Evolutionary conservation across 1,140 invertebrate genomes (phyloP).

Genomic region (Plutomurus gul): DNA sequence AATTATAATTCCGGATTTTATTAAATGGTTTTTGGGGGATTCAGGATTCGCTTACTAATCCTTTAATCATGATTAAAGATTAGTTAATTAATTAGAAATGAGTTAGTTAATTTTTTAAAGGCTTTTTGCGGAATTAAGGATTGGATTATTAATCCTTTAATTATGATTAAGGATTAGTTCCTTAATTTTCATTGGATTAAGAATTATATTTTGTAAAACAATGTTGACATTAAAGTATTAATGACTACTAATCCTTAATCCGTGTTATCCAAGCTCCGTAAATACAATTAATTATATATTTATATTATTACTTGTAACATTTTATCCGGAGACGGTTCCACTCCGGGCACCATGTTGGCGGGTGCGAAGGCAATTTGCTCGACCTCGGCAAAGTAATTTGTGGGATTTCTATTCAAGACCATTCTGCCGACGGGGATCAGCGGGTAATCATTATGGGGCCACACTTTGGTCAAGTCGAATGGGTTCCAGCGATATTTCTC

Average conservation of each 20-base stretch:
- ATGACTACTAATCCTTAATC: background rate
- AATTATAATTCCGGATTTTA: no score
- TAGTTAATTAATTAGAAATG: no score
- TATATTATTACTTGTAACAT: constrained; percentile 63
- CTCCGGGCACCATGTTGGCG: constrained; percentile 68
- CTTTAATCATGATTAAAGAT: no score
- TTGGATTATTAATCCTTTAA: no score
- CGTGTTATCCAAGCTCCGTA: background rate
- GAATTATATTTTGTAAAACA: no score
- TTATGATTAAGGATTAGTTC: no score
- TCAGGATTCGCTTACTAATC: no score
- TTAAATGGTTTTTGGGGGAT: no score
- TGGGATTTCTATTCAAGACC: constrained; percentile 64
- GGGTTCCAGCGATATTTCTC: constrained; percentile 64
- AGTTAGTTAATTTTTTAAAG: no score
- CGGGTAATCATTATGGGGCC: constrained; percentile 68
- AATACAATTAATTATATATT: background rate
- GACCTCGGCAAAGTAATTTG: constrained; percentile 67
- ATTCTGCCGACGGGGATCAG: constrained; percentile 67
- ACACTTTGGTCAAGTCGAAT: constrained; percentile 58
- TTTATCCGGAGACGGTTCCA: constrained; percentile 68
- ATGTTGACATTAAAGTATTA: background rate
- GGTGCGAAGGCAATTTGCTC: constrained; percentile 72
- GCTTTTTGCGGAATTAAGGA: no score
- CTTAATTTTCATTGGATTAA: no score